Evolutionary conservation across 2,888 invertebrate genomes (phyloP), one percentile per base, ranked within the genome.

Genomic region (Empis livida): DNA sequence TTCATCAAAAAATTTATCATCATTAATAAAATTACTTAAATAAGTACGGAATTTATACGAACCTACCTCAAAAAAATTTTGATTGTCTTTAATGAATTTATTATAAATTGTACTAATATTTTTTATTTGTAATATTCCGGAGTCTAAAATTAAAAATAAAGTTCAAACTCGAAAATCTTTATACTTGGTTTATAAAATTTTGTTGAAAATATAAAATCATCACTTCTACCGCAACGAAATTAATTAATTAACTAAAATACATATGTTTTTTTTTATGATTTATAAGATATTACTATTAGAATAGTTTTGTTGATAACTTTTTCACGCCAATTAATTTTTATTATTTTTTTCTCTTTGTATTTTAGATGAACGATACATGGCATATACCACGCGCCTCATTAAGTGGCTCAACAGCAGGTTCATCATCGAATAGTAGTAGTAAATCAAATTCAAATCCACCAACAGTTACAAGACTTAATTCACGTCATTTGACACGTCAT

Each of bases 331-430:
- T 50, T 45, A 44, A 31, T 46, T 32, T 43, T 47, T 27, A 45
- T 48, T 48, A 20, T 15, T 38, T 27, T 47, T 42, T 50, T 40
- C 37, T 31, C 11, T 30, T 38, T 5, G 30, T 27, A 13, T 51
- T 56, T 2, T 49, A 69, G 69, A 69, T 69, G 67, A 65, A 67
- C 59, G 64, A 68, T 53, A 63, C 78, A 67, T 87, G 86, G 86
- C 86, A 86, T 69, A 86, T 88, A 68, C 86, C 87, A 59, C 78
- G 87, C 72, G 86, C 87, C 61, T 85, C 86, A 63, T 75, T 87
- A 57, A 73, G 72, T 55, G 62, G 62, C 42, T 61, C 60, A 47
- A 61, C 65, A 46, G 60, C 57, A 47, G 55, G 59, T 55, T 56
- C 61, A 31, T 61, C 62, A 45, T 63, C 62, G 32, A 62, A 60